Evolutionary conservation across 2,797 vertebrate species (phyloP).

Genomic region (Ispidina lecontei): DNA sequence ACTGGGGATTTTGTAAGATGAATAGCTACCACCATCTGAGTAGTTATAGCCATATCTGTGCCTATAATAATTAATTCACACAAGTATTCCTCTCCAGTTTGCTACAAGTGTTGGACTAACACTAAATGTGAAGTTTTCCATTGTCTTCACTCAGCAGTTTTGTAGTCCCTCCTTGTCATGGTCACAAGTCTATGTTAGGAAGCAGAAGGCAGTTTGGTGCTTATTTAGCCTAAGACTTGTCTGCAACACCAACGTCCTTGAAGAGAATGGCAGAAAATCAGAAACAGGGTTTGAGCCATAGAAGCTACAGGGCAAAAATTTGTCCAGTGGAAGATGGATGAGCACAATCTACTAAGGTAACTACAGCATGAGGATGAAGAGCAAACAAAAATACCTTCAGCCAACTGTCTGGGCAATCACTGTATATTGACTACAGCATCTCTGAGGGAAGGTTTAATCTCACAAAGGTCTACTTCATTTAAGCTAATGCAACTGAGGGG

Average conservation of each 20-base stretch:
- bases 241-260: background rate
- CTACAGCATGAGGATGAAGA: background rate
- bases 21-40: background rate
- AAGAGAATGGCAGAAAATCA: background rate
- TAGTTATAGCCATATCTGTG: background rate
- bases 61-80: background rate
- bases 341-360: background rate
- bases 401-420: background rate
- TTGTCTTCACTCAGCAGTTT: background rate
- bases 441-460: constrained; percentile 4
- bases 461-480: background rate
- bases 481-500: background rate
- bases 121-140: background rate
- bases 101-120: background rate
- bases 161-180: background rate
- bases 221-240: background rate
- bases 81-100: background rate
- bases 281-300: background rate
- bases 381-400: background rate
- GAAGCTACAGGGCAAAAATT: background rate
- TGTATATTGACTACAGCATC: background rate
- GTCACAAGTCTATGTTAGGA: background rate
- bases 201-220: background rate
- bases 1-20: background rate
- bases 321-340: background rate